Base-by-base conservation (phyloP, 2,888 invertebrate genomes). In the Autographa pulchrina region DNA sequence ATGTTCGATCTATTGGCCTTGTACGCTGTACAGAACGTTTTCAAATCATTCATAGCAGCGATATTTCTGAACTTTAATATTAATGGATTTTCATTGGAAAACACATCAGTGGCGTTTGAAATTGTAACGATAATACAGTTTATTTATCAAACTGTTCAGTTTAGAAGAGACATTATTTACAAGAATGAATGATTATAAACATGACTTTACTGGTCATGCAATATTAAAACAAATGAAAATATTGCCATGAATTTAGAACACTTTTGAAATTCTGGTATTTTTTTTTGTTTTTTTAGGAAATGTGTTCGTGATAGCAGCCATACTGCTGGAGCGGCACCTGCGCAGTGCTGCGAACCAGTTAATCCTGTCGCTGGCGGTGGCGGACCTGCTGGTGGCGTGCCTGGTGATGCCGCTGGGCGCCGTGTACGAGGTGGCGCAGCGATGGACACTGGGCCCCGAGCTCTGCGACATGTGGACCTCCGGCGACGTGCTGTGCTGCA, bases 401-500 rank as follows among this genome's bases (percentile, higher is more conserved):
- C 96, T 98, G 70, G 97, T 98, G 78, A 98, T 98, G 97, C 97
- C 97, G 16, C 94, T 97, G 85, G 97, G 97, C 68, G 98, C 98
- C 69, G 97, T 98, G 81, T 98, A 97, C 92, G 97, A 98, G 94
- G 97, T 97, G 74, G 97, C 97, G 79, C 97, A 97, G 90, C 97
- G 97, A 92, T 98, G 98, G 98, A 97, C 97, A 83, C 96, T 99
- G 81, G 98, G 98, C 69, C 98, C 98, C 38, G 97, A 98, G 88
- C 96, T 98, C 71, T 99, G 99, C 94, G 99, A 99, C 93, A 98
- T 99, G 97, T 99, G 98, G 98, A 98, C 98, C 41, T 98, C 98
- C 48, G 98, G 98, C 72, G 99, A 99, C 91, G 99, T 99, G 25
- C 96, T 99, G 18, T 98, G 99, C 93, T 99, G 99, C 93, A 98